phyloP scores from a whole-genome alignment of 1,140 invertebrate species.

The Danaus plexippus region DNA sequence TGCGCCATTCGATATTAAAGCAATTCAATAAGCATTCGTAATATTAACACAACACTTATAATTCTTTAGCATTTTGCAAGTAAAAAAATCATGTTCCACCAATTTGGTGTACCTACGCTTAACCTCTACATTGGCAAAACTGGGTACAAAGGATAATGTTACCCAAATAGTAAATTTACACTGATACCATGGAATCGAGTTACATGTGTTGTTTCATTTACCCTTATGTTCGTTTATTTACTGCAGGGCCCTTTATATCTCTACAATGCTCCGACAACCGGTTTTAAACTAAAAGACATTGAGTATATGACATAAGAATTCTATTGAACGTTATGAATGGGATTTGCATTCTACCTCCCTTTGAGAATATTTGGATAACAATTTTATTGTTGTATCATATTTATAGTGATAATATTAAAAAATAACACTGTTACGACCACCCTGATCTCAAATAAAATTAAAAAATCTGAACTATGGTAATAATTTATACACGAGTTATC shows the following conservation, averaged over 20 bases:
- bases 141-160: conserved; percentile 37
- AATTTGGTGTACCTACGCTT: too few relatives aligned
- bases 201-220: conserved; percentile 37
- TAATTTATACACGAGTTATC: too few relatives aligned
- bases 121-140: background rate
- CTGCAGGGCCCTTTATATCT: conserved; percentile 21
- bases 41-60: too few relatives aligned
- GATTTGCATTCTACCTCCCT: conserved; percentile 15
- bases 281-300: conserved; percentile 28
- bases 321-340: conserved; percentile 23
- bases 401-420: too few relatives aligned
- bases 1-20: too few relatives aligned
- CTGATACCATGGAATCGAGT: conserved; percentile 37
- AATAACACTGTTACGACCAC: too few relatives aligned
- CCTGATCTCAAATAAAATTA: too few relatives aligned
- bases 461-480: too few relatives aligned
- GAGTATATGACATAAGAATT: conserved; percentile 33
- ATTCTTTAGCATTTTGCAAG: too few relatives aligned
- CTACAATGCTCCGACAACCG: conserved; percentile 26
- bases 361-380: conserved; percentile 12
- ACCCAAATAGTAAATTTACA: conserved; percentile 39
- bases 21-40: too few relatives aligned
- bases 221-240: conserved; percentile 21
- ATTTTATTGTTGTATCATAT: conserved; percentile 4
- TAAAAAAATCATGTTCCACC: too few relatives aligned